Evolutionary conservation across 2,888 invertebrate genomes (phyloP), one percentile per base, ranked within the genome.

Genomic region (Drosophila monieri): DNA sequence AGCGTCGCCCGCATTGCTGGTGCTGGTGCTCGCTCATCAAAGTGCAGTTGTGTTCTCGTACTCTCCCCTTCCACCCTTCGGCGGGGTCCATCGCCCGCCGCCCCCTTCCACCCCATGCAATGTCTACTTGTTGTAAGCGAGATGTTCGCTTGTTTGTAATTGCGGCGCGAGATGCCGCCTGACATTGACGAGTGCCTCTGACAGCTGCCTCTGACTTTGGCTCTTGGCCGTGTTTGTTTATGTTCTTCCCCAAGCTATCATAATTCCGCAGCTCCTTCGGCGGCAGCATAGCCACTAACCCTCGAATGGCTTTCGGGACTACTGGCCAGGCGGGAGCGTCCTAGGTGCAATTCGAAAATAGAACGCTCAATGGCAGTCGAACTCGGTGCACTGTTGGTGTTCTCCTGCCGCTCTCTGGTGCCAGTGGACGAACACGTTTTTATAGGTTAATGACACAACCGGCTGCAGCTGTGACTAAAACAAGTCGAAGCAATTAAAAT

Each of bases 371-470:
- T 35, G 14, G 35, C 35, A n/a, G 14, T 35, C 6, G 35, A 35
- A 35, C n/a, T 35, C 6, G n/a, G 35, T 35, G 35, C 35, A 35
- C 6, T n/a, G 35, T n/a, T 35, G 12, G 12, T 12, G 3, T 12
- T 32, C 32, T 12, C 5, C 5, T 32, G n/a, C n/a, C 35, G 6
- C 35, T 35, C 35, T n/a, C n/a, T n/a, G 6, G 12, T 35, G n/a
- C n/a, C 14, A 2, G n/a, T 35, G 35, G 14, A 6, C 12, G 35
- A n/a, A 35, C 35, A 35, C 35, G 35, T 14, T 35, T 35, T 35
- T 35, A 35, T 89, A 85, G 89, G 90, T 89, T 89, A 89, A 90
- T 90, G 89, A 89, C 89, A 89, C 86, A 86, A 76, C 55, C 69
- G 60, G 66, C 43, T 58, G 71, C 39, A 73, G 55, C 56, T 73